Evolutionary conservation across 2,113 vertebrate species (phyloP).

Genomic region (Prinia subflava): DNA sequence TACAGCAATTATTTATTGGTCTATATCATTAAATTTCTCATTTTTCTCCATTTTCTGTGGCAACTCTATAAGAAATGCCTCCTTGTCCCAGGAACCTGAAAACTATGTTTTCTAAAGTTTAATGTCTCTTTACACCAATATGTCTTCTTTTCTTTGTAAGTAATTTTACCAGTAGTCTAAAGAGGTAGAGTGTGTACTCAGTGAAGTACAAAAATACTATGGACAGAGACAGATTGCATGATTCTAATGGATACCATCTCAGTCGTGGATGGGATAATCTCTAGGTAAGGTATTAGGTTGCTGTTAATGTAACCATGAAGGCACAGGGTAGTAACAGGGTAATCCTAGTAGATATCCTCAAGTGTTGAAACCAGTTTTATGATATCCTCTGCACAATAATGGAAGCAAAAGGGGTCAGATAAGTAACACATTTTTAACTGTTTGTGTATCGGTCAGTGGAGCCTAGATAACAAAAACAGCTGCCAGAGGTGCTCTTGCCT

Average conservation of each 20-base stretch:
- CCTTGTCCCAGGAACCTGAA: neutral
- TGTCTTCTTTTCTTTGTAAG: neutral
- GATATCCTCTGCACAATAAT: neutral
- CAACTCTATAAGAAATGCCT: neutral
- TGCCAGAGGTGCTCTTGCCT: neutral
- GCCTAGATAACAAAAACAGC: neutral
- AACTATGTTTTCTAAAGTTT: neutral
- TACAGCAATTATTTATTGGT: neutral
- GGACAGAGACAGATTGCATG: neutral
- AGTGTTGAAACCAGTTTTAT: conserved; percentile 46
- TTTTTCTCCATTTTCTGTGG: neutral
- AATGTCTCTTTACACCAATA: neutral
- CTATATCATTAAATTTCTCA: neutral
- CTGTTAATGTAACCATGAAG: conserved; percentile 26
- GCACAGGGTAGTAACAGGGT: conserved; percentile 25
- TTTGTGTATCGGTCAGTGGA: neutral
- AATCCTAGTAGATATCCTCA: conserved; percentile 22
- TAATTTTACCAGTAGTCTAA: neutral
- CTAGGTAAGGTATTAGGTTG: conserved; percentile 20
- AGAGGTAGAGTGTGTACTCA: neutral
- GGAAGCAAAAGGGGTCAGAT: neutral
- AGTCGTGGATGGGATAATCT: neutral
- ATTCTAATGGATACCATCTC: neutral
- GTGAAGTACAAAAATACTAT: neutral
- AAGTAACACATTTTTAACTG: conserved; percentile 7